phyloP scores from a whole-genome alignment of 2,113 vertebrate species.

The Microcebus griseorufus region DNA sequence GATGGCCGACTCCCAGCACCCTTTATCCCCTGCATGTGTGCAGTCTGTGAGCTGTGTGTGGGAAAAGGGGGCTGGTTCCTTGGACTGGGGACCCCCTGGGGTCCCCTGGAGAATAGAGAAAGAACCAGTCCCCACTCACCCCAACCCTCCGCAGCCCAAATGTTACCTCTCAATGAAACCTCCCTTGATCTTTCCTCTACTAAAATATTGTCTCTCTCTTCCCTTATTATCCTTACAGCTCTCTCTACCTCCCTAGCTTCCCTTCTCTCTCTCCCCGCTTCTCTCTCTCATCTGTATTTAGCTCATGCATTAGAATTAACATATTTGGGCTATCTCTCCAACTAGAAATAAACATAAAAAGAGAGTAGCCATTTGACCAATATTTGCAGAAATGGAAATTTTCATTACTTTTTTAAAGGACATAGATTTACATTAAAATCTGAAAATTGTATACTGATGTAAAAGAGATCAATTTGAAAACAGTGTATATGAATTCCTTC shows the following conservation, averaged over 20 bases:
- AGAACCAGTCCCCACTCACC: conserved; percentile 63
- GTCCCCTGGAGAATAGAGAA: conserved; percentile 52
- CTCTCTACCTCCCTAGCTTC: not conserved
- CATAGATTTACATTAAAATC: not conserved
- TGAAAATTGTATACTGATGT: not conserved
- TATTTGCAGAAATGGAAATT: not conserved
- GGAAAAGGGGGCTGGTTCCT: conserved; percentile 54
- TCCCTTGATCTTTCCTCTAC: not conserved
- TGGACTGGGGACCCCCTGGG: conserved; percentile 62
- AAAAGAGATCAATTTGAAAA: not conserved
- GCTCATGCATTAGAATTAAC: not conserved
- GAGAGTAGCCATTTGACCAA: not conserved
- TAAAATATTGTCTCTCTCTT: not conserved
- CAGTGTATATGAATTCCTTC: not conserved
- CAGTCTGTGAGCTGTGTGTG: conserved; percentile 77
- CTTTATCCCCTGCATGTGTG: conserved; percentile 72
- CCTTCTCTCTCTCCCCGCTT: not conserved
- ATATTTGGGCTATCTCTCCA: not conserved
- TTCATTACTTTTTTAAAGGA: not conserved
- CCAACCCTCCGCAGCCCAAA: conserved; percentile 7
- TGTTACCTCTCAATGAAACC: not conserved
- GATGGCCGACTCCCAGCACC: conserved; percentile 41
- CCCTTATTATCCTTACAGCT: not conserved
- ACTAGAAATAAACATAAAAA: not conserved
- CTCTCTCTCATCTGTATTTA: not conserved